phyloP scores from a whole-genome alignment of 2,113 vertebrate species.

The Ahaetulla prasina region DNA sequence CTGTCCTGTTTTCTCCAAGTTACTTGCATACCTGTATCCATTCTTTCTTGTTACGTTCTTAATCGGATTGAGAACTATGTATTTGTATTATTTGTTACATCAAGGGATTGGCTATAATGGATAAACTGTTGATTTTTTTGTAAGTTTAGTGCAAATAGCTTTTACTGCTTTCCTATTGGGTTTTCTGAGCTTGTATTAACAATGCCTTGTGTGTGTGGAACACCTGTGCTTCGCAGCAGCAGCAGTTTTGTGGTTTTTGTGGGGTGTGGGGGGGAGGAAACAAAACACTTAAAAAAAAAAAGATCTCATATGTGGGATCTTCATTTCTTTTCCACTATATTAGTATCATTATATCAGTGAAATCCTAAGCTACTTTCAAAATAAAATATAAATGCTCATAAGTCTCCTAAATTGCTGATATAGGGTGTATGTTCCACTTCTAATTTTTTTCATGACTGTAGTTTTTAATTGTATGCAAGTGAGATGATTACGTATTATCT shows the following conservation, averaged over 20 bases:
- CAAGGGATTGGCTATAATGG: not conserved
- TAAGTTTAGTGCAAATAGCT: not conserved
- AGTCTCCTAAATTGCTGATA: not conserved
- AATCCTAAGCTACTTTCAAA: not conserved
- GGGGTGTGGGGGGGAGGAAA: not conserved
- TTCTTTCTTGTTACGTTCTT: not conserved
- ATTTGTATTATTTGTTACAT: not conserved
- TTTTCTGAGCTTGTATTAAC: not conserved
- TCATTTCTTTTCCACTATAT: not conserved
- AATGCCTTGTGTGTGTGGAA: not conserved
- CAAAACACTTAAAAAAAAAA: not conserved
- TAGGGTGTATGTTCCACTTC: not conserved
- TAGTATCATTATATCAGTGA: not conserved
- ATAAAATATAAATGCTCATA: not conserved
- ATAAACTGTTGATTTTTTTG: not conserved
- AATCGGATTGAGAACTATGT: not conserved
- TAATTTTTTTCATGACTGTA: not conserved
- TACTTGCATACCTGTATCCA: not conserved
- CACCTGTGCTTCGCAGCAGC: not conserved
- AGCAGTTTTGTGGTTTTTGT: not conserved
- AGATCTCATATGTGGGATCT: not conserved
- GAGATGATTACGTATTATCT: not conserved
- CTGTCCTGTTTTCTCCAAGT: constrained; percentile 1
- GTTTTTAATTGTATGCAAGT: not conserved
- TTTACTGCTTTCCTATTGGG: not conserved